These are phyloP conservation scores for Trialeurodes vaporariorum DNA, from an alignment of 1,140 invertebrate genomes.

Conservation along the genomic window DNA sequence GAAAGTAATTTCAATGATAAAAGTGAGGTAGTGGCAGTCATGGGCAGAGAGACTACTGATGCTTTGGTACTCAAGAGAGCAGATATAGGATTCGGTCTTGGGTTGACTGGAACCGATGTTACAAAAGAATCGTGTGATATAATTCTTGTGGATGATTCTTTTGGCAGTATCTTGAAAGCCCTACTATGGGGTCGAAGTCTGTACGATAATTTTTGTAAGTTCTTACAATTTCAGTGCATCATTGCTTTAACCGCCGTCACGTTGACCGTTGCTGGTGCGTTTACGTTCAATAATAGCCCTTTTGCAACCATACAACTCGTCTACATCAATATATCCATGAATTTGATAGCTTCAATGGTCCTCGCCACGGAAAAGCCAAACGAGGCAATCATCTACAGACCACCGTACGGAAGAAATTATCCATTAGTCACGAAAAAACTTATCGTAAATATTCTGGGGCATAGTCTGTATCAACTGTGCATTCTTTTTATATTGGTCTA, in stretches of 20 bases:
- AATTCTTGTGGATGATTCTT: slow-evolving; percentile 98
- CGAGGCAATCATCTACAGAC: slow-evolving; percentile 83
- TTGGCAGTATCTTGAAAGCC: slow-evolving; percentile 98
- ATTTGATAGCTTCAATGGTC: slow-evolving; percentile 94
- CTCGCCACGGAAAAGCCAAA: slow-evolving; percentile 96
- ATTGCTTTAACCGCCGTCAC: slow-evolving; percentile 97
- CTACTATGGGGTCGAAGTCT: slow-evolving; percentile 99
- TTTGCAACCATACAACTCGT: slow-evolving; percentile 99
- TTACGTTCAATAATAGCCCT: slow-evolving; percentile 88
- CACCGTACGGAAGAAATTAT: slow-evolving; percentile 96
- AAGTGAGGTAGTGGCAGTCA: slow-evolving; percentile 96
- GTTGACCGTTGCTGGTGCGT: slow-evolving; percentile 95
- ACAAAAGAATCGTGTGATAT: slow-evolving; percentile 99
- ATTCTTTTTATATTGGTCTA: slow-evolving; percentile 92
- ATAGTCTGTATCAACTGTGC: slow-evolving; percentile 89
- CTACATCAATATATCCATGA: slow-evolving; percentile 99
- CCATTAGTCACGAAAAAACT: slow-evolving; percentile 95
- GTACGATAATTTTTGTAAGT: slow-evolving; percentile 98
- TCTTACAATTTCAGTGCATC: slow-evolving; percentile 96
- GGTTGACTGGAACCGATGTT: slow-evolving; percentile 98
- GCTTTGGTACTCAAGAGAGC: slow-evolving; percentile 96
- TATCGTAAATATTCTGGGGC: slow-evolving; percentile 99
- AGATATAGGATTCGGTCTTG: slow-evolving; percentile 98
- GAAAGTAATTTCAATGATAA: slow-evolving; percentile 82
- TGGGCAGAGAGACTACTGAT: slow-evolving; percentile 98